Evolutionary conservation across 2,888 invertebrate species (phyloP).

Genomic region (Gymnoscelis rufifasciata): DNA sequence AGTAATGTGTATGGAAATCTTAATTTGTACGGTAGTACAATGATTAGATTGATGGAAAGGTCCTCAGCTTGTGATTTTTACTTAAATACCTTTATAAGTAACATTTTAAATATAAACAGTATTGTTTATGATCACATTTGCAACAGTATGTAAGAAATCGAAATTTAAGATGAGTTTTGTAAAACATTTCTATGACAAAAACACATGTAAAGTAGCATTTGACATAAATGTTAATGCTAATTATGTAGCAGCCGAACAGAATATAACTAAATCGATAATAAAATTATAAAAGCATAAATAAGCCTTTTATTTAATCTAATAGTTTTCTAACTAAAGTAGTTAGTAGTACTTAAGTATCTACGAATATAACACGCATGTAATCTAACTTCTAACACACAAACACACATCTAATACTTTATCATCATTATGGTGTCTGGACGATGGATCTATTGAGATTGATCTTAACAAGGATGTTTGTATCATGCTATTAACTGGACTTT

Average conservation of each 20-base stretch:
- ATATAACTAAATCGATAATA: constrained; percentile 73
- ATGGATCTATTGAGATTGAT: too few species aligned
- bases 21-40: constrained; percentile 11
- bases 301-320: constrained; percentile 34
- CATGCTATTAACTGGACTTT: too few species aligned
- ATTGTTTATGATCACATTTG: constrained; percentile 27
- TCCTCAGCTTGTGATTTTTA: constrained; percentile 31
- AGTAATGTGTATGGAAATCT: constrained; percentile 12
- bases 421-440: too few species aligned
- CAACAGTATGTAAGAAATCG: constrained; percentile 43
- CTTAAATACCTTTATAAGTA: constrained; percentile 27
- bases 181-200: constrained; percentile 71
- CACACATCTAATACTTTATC: too few species aligned
- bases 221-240: constrained; percentile 66
- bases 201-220: constrained; percentile 57
- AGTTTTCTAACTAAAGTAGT: too few species aligned
- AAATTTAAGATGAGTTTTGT: constrained; percentile 45
- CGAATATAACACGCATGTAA: too few species aligned
- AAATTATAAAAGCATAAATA: constrained; percentile 55
- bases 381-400: too few species aligned
- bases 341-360: too few species aligned
- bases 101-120: constrained; percentile 26
- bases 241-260: constrained; percentile 67
- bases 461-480: too few species aligned
- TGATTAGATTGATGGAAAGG: constrained; percentile 21